Percentiles rank a stretch among this genome's conserved stretches.
These are phyloP conservation scores for Sakesphorus luctuosus DNA, from an alignment of 2,113 vertebrate genomes.

Conservation along the genomic window DNA sequence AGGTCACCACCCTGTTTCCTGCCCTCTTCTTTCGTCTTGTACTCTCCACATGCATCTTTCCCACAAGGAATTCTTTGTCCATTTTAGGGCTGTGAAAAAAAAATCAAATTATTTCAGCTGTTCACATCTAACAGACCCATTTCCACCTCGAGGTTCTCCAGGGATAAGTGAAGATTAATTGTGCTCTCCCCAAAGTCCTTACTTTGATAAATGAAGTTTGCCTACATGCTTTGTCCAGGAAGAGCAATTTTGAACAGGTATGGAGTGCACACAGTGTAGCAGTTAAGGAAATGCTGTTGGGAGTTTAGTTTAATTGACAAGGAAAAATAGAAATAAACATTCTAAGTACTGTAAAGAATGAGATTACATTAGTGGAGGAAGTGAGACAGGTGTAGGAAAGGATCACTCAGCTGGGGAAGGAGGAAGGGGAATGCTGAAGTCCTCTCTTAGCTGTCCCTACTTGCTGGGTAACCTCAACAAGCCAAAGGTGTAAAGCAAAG, in stretches of 20 bases:
- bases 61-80: neutral
- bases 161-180: constrained; percentile 40
- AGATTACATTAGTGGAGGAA: neutral
- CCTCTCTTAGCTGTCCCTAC: neutral
- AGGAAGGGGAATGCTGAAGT: neutral
- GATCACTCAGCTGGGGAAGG: neutral
- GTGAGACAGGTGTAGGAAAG: neutral
- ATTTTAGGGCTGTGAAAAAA: neutral
- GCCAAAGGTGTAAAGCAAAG: neutral
- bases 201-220: constrained; percentile 20
- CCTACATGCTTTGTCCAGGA: neutral
- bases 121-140: neutral
- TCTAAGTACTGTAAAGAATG: neutral
- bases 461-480: neutral
- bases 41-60: neutral
- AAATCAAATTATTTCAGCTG: neutral
- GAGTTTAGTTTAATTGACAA: neutral
- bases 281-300: neutral
- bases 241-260: neutral
- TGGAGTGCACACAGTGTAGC: neutral
- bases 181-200: neutral
- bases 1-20: neutral
- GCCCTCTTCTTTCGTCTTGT: neutral
- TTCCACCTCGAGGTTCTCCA: constrained; percentile 12
- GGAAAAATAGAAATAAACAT: constrained; percentile 20